Base-by-base conservation (phyloP, 2,888 invertebrate species). In the Morpho helenor region DNA sequence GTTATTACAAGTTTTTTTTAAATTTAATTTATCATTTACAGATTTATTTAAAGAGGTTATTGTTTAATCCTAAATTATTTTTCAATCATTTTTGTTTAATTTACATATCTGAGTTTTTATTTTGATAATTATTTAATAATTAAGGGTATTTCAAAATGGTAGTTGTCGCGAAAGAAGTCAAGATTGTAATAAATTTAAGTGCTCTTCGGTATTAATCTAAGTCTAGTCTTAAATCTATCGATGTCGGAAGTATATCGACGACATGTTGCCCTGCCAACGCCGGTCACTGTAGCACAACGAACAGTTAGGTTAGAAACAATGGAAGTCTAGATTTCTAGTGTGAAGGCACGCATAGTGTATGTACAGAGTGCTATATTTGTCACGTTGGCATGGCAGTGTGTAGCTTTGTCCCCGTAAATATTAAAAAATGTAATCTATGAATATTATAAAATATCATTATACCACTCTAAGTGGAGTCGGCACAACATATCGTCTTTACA, bases 221-320 rank as follows among this genome's bases (percentile, higher is more conserved):
- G 69, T 68, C 72, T 74, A 57, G 31, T 54, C 59, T 71, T 74
- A 74, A 70, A 56, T 53, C 69, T 74, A 75, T 63, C 66, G 71
- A 67, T 76, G 80, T 72, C 79, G 80, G 81, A 79, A 73, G 75
- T 31, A 76, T 72, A 44, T 23, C 59, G 70, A 68, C 70, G 73
- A 75, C 8, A 43, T 43, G 75, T 66, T 77, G 81, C 82, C 82
- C 73, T 82, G 83, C 87, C 87, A 87, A 85, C 75, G 72, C 62
- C 67, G 71, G 66, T 86, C 87, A 88, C 88, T 88, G 88, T 67
- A 79, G 82, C 82, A 84, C 75, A 85, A 84, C 68, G 59, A 62
- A 63, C 45, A 49, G 46, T 52, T 56, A 41, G 16, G 60, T 65
- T 66, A 66, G 62, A 60, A 42, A 56, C 41, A 59, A 51, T 52